These are phyloP conservation scores for Anarsia innoxiella DNA, from an alignment of 2,888 invertebrate genomes.

Conservation along the genomic window DNA sequence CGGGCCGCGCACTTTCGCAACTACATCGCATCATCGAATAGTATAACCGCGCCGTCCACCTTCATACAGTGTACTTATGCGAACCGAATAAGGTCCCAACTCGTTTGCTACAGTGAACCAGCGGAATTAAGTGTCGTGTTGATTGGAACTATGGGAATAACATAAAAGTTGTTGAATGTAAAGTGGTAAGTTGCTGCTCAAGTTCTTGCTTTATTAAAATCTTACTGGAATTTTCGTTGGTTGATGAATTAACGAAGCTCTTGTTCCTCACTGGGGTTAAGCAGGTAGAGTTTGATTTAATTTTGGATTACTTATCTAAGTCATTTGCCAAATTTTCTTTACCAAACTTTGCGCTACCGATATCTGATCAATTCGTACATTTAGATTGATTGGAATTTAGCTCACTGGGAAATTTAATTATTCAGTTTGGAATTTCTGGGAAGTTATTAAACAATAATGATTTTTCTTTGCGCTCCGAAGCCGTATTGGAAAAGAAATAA, in stretches of 20 bases:
- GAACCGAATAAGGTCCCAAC: conserved; percentile 29
- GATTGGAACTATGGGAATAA: conserved; percentile 43
- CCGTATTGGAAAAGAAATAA: no score
- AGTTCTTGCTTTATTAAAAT: no score
- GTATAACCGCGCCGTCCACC: not conserved
- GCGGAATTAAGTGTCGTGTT: conserved; percentile 36
- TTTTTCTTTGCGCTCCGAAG: not conserved
- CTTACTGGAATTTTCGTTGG: no score
- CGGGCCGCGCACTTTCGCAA: conserved; percentile 10
- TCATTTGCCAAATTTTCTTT: conserved; percentile 32
- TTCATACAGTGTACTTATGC: conserved; percentile 37
- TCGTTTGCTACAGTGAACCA: conserved; percentile 32
- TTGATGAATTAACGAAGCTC: no score
- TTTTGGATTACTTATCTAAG: conserved; percentile 25
- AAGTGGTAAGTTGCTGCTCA: conserved; percentile 36
- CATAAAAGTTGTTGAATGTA: conserved; percentile 35
- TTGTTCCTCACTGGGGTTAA: no score
- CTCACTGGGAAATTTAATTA: conserved; percentile 12
- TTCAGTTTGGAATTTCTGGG: conserved; percentile 8
- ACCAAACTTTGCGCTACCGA: conserved; percentile 32
- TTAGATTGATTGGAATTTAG: conserved; percentile 22
- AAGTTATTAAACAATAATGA: conserved; percentile 11
- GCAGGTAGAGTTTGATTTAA: conserved; percentile 20
- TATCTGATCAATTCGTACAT: conserved; percentile 28
- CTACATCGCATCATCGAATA: conserved; percentile 12